phyloP scores from a whole-genome alignment of 2,113 vertebrate genomes.

The Kryptolebias marmoratus region DNA sequence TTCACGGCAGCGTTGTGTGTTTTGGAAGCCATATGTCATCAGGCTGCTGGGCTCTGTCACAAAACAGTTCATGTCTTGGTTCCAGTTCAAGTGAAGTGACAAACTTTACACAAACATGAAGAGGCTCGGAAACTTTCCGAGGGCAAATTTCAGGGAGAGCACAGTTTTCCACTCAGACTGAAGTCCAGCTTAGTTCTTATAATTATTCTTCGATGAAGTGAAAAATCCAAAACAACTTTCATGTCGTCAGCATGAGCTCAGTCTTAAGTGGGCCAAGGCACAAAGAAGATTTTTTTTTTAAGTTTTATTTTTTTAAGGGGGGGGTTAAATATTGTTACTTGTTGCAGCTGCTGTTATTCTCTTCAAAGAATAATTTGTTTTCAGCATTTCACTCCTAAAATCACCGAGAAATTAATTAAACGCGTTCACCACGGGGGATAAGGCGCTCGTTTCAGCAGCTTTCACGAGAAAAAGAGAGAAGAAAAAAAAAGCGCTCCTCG shows the following conservation, averaged over 20 bases:
- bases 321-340: constrained; percentile 5
- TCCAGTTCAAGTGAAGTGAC: constrained; percentile 14
- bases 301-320: too few species aligned
- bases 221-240: background rate
- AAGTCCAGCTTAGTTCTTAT: background rate
- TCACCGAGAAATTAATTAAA: constrained; percentile 32
- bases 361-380: constrained; percentile 11
- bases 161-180: constrained; percentile 3
- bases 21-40: constrained; percentile 33
- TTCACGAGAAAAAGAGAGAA: background rate
- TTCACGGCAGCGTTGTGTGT: constrained; percentile 16
- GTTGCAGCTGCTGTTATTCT: background rate
- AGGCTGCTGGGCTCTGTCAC: constrained; percentile 17
- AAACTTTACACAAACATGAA: constrained; percentile 10
- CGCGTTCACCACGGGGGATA: constrained; percentile 23
- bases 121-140: constrained; percentile 13
- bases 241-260: background rate
- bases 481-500: background rate
- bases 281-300: background rate
- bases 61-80: constrained; percentile 28
- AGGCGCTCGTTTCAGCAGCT: constrained; percentile 24
- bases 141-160: background rate
- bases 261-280: background rate
- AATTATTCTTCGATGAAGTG: background rate
- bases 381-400: constrained; percentile 17